Conservation (phyloP, 2,113 vertebrate species). For the Chlorodrepanis virens region DNA sequence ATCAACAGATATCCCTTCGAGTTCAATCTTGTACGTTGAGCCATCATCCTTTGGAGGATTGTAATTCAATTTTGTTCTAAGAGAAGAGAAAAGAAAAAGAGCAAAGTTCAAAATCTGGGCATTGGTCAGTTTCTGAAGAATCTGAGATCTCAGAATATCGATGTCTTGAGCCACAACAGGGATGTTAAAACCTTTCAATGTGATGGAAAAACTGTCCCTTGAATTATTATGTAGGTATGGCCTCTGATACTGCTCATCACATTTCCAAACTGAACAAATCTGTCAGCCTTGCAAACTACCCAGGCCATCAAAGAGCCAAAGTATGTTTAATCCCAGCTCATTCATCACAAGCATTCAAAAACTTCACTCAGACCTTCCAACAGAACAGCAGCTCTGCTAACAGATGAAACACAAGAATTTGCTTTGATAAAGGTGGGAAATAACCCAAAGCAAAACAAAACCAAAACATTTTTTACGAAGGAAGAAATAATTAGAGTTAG, state of each 20-base stretch:
- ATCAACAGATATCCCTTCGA: constrained; percentile 91
- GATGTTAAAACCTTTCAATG: neutral
- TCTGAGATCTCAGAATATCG: neutral
- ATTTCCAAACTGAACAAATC: neutral
- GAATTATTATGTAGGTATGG: neutral
- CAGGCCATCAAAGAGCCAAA: neutral
- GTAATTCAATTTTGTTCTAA: constrained; percentile 95
- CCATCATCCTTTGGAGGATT: constrained; percentile 97
- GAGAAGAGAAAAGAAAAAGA: constrained; percentile 37
- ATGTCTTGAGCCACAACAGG: neutral
- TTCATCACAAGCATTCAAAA: neutral
- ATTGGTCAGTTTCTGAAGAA: neutral
- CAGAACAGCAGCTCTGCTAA: neutral
- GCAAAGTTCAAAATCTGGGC: neutral
- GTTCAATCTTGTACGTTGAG: constrained; percentile 91
- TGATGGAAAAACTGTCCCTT: neutral
- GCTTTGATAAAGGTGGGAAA: neutral
- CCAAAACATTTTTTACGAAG: neutral
- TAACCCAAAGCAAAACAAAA: neutral
- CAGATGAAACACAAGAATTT: neutral
- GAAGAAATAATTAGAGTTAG: neutral
- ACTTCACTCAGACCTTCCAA: neutral
- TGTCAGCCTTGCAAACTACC: neutral
- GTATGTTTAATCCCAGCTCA: neutral
- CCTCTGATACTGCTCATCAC: neutral